A percentile compares a stretch with the other conserved stretches of the same genome.
phyloP scores from a whole-genome alignment of 2,888 invertebrate genomes.

The Limenitis arthemis region DNA sequence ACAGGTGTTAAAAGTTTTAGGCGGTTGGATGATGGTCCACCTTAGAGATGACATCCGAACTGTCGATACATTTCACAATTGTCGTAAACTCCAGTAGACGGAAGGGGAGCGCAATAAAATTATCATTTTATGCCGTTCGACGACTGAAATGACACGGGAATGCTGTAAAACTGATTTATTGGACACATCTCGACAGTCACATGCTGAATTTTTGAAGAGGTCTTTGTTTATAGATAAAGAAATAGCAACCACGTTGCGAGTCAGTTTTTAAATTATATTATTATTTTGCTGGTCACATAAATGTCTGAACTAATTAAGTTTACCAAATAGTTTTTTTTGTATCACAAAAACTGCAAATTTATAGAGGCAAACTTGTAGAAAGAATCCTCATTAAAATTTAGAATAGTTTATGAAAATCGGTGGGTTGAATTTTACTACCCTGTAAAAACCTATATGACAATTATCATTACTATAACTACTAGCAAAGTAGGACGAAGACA shows the following conservation, averaged over 20 bases:
- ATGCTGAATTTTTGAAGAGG: conserved; percentile 68
- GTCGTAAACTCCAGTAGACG: conserved; percentile 68
- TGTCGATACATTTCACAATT: conserved; percentile 73
- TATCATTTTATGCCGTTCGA: conserved; percentile 72
- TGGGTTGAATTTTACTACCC: too few species aligned
- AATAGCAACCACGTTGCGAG: conserved; percentile 18
- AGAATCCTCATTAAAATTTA: too few species aligned
- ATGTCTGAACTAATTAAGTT: neutral
- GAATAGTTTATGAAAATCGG: too few species aligned
- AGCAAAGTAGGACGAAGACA: neutral
- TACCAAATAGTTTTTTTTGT: too few species aligned
- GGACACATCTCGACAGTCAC: conserved; percentile 64
- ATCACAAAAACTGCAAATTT: too few species aligned
- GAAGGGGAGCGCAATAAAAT: conserved; percentile 70
- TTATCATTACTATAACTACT: too few species aligned
- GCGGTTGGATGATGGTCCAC: conserved; percentile 34
- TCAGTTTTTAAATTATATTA: neutral
- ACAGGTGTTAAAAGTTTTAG: conserved; percentile 15
- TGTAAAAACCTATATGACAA: too few species aligned
- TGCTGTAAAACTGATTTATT: conserved; percentile 73
- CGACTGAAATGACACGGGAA: conserved; percentile 71
- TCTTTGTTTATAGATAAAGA: conserved; percentile 59
- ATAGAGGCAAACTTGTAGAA: too few species aligned
- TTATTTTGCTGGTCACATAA: neutral
- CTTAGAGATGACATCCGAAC: conserved; percentile 65